Evolutionary conservation across 2,797 vertebrate genomes (phyloP).

Genomic region (Sebastes paucispinis): DNA sequence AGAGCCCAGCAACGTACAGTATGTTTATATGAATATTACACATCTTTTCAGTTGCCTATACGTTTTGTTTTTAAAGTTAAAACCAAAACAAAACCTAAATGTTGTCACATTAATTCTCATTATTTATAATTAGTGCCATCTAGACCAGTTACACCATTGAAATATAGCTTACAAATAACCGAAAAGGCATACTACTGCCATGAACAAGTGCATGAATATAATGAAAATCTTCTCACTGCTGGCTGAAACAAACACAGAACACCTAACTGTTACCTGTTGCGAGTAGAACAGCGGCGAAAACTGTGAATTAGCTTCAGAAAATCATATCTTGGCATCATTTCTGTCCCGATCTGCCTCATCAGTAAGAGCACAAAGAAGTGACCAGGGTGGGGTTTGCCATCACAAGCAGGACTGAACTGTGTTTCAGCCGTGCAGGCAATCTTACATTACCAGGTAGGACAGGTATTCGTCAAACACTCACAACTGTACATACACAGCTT

Average conservation of each 20-base stretch:
- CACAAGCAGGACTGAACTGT: not conserved
- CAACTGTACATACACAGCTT: not conserved
- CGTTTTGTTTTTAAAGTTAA: not conserved
- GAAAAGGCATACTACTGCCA: not conserved
- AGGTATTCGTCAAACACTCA: slow-evolving; percentile 16
- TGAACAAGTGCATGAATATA: not conserved
- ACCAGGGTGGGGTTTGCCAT: not conserved
- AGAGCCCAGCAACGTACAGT: not conserved
- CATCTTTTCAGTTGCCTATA: not conserved
- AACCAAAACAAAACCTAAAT: not conserved
- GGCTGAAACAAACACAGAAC: not conserved
- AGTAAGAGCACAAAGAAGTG: not conserved
- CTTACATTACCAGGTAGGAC: slow-evolving; percentile 1
- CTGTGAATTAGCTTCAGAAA: slow-evolving; percentile 5
- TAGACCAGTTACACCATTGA: not conserved
- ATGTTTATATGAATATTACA: not conserved
- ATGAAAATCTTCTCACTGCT: not conserved
- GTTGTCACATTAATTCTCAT: not conserved
- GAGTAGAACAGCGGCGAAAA: not conserved
- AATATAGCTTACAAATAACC: not conserved
- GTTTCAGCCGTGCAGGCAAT: not conserved
- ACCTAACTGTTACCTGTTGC: not conserved
- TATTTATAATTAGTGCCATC: not conserved
- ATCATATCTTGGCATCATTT: not conserved
- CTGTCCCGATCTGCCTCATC: not conserved